Evolutionary conservation across 2,113 vertebrate genomes (phyloP), one percentile per base, ranked within the genome.

Genomic region (Lepidothrix coronata): DNA sequence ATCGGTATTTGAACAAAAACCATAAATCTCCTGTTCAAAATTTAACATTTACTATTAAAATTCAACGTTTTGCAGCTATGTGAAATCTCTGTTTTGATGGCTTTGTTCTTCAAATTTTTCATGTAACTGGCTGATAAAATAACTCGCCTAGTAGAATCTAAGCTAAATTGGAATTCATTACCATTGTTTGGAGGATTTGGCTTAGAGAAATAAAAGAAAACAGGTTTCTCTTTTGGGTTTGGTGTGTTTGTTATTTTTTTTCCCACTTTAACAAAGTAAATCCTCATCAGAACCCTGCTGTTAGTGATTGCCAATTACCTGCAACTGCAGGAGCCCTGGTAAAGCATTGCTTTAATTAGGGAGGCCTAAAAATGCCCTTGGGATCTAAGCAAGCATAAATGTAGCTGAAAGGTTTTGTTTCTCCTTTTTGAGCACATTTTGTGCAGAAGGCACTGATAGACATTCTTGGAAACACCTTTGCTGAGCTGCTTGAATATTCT

Each of bases 291-390:
- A 96, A 88, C 67, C 96, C 95, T 94, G 89, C 94, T 95, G 96
- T 93, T 95, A 91, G 85, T 96, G 96, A 96, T 93, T 96, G 92
- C 88, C 94, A 97, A 97, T 97, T 97, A 97, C 89, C 89, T 97
- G 80, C 93, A 97, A 91, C 92, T 94, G 89, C 85, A 97, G 87
- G 85, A 97, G 76, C 85, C 85, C 92, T 87, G 72, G 87, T 91
- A 95, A 88, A 97, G 76, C 67, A 83, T 87, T 81, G 58, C 80
- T 79, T 96, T 97, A 97, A 96, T 97, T 95, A 96, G 89, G 44
- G 49, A 91, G 55, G 70, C 57, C 65, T 91, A 91, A 97, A 96
- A 95, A 89, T 94, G 71, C 95, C 83, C 63, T 95, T 92, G 80
- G 91, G 95, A 96, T 49, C 48, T 72, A 92, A 95, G 27, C 67